Base-by-base conservation (phyloP, 1,140 invertebrate species). In the Drosophila truncata region DNA sequence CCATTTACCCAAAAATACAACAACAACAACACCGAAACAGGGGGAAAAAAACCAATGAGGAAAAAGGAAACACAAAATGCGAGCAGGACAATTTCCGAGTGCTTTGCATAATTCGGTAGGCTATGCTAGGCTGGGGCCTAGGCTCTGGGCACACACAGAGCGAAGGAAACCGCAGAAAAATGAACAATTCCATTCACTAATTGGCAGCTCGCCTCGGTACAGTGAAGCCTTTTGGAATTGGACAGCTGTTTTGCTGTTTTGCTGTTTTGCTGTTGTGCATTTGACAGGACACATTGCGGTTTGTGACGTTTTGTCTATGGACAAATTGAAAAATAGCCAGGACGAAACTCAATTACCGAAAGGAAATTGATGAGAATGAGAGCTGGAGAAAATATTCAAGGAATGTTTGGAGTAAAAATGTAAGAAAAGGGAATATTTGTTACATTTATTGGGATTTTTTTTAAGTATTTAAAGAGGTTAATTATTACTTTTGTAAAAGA, bases 181-280 rank as follows among this genome's bases (percentile, higher is more conserved):
- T 72, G 66, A 72, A 72, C 70, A 72, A 60, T 60, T 72, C 66
- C 70, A 72, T 72, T 72, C 70, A 72, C 66, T 72, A 72, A 72
- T 72, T 72, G 70, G 66, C 70, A 72, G 54, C 54, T 72, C 6
- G 37, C 44, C 44, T 39, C 25, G 63, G 66, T 67, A 70, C 66
- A 59, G 65, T 72, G 66, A 39, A 71, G 52, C 66, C 29, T 20
- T 20, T 23, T 16, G 14, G 23, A 25, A 35, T 39, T 2, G n/a
- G n/a, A 2, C n/a, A 11, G 29, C 23, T 29, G 27, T 29, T 29
- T 6, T 29, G 27, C 27, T 29, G 27, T 29, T 16, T 49, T 31
- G 29, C 14, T 35, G 25, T 49, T 66, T 61, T 47, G 6, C 16
- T 18, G 47, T 67, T 44, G 29, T 67, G 63, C 64, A 64, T 44